These are phyloP conservation scores for Nerophis ophidion DNA, from an alignment of 2,113 vertebrate genomes.

Conservation along the genomic window DNA sequence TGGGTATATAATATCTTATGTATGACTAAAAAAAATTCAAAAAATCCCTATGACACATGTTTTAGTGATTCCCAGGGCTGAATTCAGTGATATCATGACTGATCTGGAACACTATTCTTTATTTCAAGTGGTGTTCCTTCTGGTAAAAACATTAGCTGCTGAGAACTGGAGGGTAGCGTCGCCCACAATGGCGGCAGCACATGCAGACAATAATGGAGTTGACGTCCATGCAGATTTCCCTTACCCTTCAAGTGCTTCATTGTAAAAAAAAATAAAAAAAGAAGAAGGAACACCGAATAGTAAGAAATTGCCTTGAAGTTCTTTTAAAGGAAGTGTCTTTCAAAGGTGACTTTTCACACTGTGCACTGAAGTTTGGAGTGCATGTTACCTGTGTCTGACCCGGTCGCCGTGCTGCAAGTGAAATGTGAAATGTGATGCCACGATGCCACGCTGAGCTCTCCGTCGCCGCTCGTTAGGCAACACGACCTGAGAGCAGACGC, in stretches of 20 bases:
- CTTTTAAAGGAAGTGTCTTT: too few relatives aligned
- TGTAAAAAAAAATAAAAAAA: conserved; percentile 25
- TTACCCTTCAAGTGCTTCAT: conserved; percentile 36
- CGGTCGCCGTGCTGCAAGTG: conserved; percentile 25
- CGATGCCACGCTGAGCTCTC: conserved; percentile 25
- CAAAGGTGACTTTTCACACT: background rate
- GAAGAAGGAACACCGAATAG: conserved; percentile 25
- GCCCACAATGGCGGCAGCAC: conserved; percentile 46
- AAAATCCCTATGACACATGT: background rate
- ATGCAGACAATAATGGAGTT: conserved; percentile 56
- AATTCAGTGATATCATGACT: background rate
- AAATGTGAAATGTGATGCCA: conserved; percentile 47
- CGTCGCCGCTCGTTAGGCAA: conserved; percentile 36
- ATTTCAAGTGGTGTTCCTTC: conserved; percentile 40
- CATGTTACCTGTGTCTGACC: conserved; percentile 33
- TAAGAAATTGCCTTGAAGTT: background rate
- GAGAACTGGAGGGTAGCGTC: conserved; percentile 32
- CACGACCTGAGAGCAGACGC: conserved; percentile 38
- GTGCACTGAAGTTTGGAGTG: background rate
- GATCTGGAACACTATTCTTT: conserved; percentile 11
- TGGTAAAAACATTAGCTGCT: conserved; percentile 58
- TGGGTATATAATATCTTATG: too few relatives aligned
- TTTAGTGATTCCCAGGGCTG: background rate
- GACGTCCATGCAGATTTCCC: conserved; percentile 46
- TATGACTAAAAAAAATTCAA: too few relatives aligned